Percentiles rank a stretch among this genome's conserved stretches.
Evolutionary conservation across 2,797 vertebrate genomes (phyloP).

Genomic region (Trachurus trachurus): DNA sequence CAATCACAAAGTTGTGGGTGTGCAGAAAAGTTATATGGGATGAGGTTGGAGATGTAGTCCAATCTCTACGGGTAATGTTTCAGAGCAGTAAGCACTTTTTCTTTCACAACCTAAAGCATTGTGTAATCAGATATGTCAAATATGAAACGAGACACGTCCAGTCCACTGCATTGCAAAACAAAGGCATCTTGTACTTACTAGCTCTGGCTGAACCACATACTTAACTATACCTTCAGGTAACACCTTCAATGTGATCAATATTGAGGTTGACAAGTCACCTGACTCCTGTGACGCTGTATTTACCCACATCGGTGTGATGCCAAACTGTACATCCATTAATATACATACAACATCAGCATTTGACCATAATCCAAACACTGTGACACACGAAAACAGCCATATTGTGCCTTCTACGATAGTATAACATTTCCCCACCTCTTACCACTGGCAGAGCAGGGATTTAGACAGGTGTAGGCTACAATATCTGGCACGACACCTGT

Average conservation of each 20-base stretch:
- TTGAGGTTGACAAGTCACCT: neutral
- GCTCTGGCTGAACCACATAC: slow-evolving; percentile 20
- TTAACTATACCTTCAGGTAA: neutral
- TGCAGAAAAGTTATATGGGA: neutral
- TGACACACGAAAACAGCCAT: neutral
- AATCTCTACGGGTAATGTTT: neutral
- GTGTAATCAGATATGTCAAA: neutral
- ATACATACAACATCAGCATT: neutral
- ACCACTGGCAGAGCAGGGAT: neutral
- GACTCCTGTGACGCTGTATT: slow-evolving; percentile 1
- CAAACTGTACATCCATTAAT: no score
- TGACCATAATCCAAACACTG: neutral
- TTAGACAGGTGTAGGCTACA: neutral
- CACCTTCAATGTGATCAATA: slow-evolving; percentile 9
- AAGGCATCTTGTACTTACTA: neutral
- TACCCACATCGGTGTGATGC: neutral
- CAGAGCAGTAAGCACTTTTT: neutral
- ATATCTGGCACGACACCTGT: slow-evolving; percentile 20
- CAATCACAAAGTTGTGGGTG: neutral
- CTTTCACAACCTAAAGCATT: neutral
- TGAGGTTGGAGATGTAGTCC: neutral
- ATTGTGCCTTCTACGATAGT: neutral
- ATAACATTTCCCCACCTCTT: neutral
- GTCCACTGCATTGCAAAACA: neutral
- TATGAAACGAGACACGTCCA: neutral